Evolutionary conservation across 2,113 vertebrate genomes (phyloP).

Genomic region (Vombatus ursinus): DNA sequence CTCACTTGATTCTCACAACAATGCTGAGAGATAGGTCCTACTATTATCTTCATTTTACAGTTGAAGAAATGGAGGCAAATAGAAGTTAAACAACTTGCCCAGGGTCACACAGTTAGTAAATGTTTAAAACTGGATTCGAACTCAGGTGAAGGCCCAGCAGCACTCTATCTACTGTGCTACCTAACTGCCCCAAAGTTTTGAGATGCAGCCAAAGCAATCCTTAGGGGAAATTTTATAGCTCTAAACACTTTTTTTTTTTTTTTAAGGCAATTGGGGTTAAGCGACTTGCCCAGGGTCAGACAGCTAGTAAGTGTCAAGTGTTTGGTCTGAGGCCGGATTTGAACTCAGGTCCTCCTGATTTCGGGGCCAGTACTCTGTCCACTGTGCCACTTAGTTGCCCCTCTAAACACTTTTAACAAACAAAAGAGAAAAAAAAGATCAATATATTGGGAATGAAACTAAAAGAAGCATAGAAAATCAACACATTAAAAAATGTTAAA

Average conservation of each 20-base stretch:
- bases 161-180: neutral
- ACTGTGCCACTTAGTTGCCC: no score
- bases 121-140: neutral
- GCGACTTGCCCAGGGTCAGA: no score
- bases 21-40: neutral
- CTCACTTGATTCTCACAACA: neutral
- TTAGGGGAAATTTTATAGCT: neutral
- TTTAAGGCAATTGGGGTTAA: no score
- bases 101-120: neutral
- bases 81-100: neutral
- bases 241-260: neutral
- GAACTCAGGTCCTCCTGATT: no score
- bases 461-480: neutral
- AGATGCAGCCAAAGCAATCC: neutral
- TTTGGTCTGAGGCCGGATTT: no score
- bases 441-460: neutral
- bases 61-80: neutral
- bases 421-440: neutral
- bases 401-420: neutral
- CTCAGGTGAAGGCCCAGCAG: neutral
- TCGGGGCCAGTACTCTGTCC: no score
- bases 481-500: neutral
- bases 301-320: no score
- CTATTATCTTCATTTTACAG: neutral
- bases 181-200: neutral